Evolutionary conservation across 1,140 invertebrate genomes (phyloP).

Genomic region (Panulirus ornatus): DNA sequence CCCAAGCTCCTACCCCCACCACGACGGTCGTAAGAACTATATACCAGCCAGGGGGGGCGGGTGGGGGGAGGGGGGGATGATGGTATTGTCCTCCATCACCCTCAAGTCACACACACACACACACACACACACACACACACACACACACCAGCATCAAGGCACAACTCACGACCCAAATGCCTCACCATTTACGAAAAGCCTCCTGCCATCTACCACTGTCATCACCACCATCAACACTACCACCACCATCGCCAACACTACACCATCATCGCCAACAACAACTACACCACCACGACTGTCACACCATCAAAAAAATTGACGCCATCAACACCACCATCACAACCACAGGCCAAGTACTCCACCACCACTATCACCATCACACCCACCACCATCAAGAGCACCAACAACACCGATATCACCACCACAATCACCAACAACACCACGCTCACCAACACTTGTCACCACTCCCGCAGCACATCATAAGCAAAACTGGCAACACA

Average conservation of each 20-base stretch:
- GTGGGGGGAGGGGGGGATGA: too few relatives aligned
- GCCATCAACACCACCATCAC: not conserved
- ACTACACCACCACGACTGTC: not conserved
- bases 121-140: too few relatives aligned
- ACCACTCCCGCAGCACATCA: not conserved
- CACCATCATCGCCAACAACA: not conserved
- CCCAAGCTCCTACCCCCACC: too few relatives aligned
- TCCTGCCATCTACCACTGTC: not conserved
- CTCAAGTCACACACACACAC: not conserved
- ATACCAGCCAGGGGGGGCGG: too few relatives aligned
- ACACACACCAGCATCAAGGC: not conserved
- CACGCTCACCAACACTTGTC: not conserved
- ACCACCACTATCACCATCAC: not conserved
- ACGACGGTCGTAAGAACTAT: too few relatives aligned
- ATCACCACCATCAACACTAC: not conserved
- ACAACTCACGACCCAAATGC: not conserved
- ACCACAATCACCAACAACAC: not conserved
- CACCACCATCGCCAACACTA: not conserved
- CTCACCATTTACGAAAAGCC: not conserved
- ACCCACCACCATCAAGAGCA: not conserved
- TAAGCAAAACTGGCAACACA: too few relatives aligned
- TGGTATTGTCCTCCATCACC: too few relatives aligned
- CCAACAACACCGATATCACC: not conserved
- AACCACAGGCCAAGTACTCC: not conserved
- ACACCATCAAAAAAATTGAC: not conserved